Evolutionary conservation across 92 coral and sea anemone genomes (phyloP), one percentile per base, ranked within the genome.

Genomic region (Blastomussa wellsi): DNA sequence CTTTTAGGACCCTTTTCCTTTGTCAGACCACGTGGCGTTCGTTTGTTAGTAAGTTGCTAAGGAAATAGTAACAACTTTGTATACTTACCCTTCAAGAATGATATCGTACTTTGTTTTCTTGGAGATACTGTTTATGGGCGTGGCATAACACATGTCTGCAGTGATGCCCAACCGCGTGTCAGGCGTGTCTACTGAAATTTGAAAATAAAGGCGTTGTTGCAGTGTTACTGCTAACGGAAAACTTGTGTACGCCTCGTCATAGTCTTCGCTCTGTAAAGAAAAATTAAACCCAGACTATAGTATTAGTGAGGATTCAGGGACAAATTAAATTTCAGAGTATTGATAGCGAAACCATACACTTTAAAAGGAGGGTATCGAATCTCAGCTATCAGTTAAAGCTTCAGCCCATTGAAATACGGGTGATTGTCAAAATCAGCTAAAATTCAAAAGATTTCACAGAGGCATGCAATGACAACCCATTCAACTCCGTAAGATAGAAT

Each of bases 111-210:
- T 85, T 41, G 55, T 49, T 78, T 85, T 76, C 68, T 76, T 39
- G 2, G 88, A 65, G 31, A 52, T 22, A 52, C 76, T 85, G 68
- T 53, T 77, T 26, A 78, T 77, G 52, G 93, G 90, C 32, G 93
- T 90, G 77, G 78, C 90, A 49, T 86, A 86, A 88, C 93, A 90
- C 82, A 47, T 70, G 62, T 90, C 93, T 3, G 82, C 81, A 60
- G 51, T 32, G 67, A 90, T 90, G 7, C 86, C 87, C 16, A 90
- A 76, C 69, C 77, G 76, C 11, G 90, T 59, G 88, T 90, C 90
- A 36, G 80, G 90, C 20, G 93, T 86, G 78, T 67, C 86, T 20
- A 86, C 90, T 42, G 85, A 80, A 37, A 90, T 80, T 82, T 90
- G 93, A 42, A 90, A 90, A 36, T 86, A 78, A 66, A 86, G 74